Evolutionary conservation across 2,797 vertebrate genomes (phyloP).

Genomic region (Acanthis flammea): DNA sequence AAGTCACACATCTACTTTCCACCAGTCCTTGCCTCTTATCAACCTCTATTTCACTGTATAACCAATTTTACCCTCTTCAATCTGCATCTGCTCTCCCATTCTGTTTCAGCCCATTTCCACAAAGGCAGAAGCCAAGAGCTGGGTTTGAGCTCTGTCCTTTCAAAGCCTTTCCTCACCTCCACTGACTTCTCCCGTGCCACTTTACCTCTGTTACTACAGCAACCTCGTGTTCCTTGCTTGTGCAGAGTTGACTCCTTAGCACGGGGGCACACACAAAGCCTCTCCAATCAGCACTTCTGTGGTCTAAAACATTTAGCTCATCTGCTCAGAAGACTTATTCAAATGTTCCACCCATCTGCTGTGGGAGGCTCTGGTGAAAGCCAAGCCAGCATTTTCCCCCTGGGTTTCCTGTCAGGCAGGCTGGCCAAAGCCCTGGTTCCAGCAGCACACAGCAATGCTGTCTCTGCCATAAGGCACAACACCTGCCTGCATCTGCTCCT

Average conservation of each 20-base stretch:
- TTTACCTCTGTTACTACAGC: constrained; percentile 50
- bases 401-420: constrained; percentile 11
- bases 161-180: neutral
- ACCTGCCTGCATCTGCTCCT: neutral
- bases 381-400: constrained; percentile 33
- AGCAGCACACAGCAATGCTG: neutral
- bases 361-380: neutral
- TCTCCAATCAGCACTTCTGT: constrained; percentile 25
- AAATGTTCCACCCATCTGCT: constrained; percentile 30
- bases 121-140: neutral
- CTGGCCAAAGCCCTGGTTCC: neutral
- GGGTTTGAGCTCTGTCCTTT: neutral
- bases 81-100: neutral
- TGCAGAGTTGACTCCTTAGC: constrained; percentile 15
- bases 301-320: constrained; percentile 56
- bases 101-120: neutral
- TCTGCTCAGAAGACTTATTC: constrained; percentile 42
- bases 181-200: neutral
- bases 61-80: neutral
- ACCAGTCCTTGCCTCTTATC: neutral
- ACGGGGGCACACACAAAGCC: constrained; percentile 2
- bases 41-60: neutral
- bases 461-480: constrained; percentile 1
- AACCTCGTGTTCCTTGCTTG: constrained; percentile 4
- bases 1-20: neutral